Percentiles rank a stretch among this genome's conserved stretches.
phyloP scores from a whole-genome alignment of 2,113 vertebrate species.

The Nothobranchius kuhntae region DNA sequence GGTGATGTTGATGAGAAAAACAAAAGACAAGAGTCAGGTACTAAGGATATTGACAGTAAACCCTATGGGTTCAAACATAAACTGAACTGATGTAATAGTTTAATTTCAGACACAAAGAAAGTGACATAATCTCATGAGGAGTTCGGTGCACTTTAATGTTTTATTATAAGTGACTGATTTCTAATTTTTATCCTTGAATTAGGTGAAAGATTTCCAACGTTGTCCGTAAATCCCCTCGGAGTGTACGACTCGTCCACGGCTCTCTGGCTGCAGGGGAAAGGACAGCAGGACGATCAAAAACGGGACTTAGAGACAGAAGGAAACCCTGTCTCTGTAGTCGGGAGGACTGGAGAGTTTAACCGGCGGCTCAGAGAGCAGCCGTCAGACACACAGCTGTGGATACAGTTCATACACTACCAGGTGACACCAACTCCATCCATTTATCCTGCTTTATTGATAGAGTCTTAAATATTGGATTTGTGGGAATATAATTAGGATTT shows the following conservation, averaged over 20 bases:
- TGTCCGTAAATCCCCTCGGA: conserved; percentile 86
- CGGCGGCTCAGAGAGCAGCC: conserved; percentile 89
- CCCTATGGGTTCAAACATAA: not conserved
- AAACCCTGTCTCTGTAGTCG: conserved; percentile 25
- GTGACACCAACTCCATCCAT: conserved; percentile 59
- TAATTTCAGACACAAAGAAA: not conserved
- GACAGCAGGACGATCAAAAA: conserved; percentile 63
- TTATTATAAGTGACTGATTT: not conserved
- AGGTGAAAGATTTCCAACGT: conserved; percentile 44
- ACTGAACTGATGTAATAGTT: not conserved
- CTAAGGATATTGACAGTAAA: not conserved
- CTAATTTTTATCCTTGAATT: conserved; percentile 46
- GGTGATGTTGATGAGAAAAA: conserved; percentile 21
- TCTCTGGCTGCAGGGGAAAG: conserved; percentile 90
- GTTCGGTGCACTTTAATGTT: not conserved
- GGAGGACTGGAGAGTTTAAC: conserved; percentile 91
- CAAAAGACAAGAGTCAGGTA: conserved; percentile 40
- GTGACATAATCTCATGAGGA: not conserved
- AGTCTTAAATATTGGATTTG: too few species aligned
- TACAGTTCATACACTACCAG: conserved; percentile 92
- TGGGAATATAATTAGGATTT: too few species aligned
- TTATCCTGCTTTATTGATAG: too few species aligned
- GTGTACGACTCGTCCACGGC: conserved; percentile 89
- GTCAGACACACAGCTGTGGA: conserved; percentile 85
- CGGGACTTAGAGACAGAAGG: conserved; percentile 40